These are phyloP conservation scores for Panopea generosa DNA, from an alignment of 2,888 invertebrate genomes.

Conservation along the genomic window DNA sequence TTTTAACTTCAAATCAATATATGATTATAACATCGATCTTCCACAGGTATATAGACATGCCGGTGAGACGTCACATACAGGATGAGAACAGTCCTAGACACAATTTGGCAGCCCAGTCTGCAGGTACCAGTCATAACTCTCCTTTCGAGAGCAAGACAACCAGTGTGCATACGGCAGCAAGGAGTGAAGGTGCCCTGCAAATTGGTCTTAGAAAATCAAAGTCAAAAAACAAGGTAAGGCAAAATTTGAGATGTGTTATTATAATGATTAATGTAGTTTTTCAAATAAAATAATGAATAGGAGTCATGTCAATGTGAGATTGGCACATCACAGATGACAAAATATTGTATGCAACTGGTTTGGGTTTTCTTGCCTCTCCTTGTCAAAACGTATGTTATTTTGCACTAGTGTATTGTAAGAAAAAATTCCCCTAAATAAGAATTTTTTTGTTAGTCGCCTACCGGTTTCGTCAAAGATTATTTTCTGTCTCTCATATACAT, in stretches of 20 bases:
- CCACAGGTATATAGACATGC: slow-evolving; percentile 79
- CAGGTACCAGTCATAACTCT: neutral
- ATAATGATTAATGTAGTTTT: neutral
- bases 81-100: slow-evolving; percentile 66
- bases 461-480: no score
- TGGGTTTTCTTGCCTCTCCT: no score
- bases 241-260: no score
- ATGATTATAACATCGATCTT: neutral
- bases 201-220: slow-evolving; percentile 1
- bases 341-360: no score
- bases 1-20: no score
- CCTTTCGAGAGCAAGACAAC: slow-evolving; percentile 2
- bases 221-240: no score
- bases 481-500: no score
- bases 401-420: no score
- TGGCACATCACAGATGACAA: no score
- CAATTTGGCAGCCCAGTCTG: neutral
- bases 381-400: no score
- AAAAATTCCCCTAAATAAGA: no score
- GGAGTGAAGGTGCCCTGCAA: slow-evolving; percentile 14
- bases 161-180: neutral
- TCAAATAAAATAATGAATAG: neutral
- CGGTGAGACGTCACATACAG: slow-evolving; percentile 80
- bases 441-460: no score
- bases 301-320: neutral